phyloP scores from a whole-genome alignment of 64 coral and sea anemone species.

The Hydrozoanthus tunicans region DNA sequence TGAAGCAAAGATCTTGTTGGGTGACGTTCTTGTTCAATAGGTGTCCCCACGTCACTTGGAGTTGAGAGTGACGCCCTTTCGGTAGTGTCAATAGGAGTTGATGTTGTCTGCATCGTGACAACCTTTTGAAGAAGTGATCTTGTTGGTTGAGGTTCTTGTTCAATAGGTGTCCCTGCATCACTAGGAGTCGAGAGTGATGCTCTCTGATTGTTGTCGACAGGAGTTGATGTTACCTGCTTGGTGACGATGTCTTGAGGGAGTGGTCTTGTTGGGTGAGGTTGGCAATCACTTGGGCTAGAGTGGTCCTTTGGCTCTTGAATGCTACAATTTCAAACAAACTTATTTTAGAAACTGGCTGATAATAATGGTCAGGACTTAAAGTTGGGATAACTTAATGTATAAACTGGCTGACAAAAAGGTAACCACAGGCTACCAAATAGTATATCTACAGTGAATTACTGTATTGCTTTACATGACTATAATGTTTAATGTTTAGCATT shows the following conservation, averaged over 20 bases:
- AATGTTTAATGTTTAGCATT: too few relatives aligned
- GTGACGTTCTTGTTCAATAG: constrained; percentile 11
- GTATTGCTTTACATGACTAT: too few relatives aligned
- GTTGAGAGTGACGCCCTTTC: constrained; percentile 41
- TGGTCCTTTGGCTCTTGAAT: constrained; percentile 58
- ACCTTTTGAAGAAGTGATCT: constrained; percentile 45
- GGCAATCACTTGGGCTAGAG: constrained; percentile 64
- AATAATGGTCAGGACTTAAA: too few relatives aligned
- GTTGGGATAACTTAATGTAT: too few relatives aligned
- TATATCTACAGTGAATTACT: too few relatives aligned
- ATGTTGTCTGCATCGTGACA: constrained; percentile 55
- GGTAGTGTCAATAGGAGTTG: constrained; percentile 56
- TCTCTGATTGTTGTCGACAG: constrained; percentile 17
- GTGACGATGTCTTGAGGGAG: constrained; percentile 46
- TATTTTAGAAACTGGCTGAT: too few relatives aligned
- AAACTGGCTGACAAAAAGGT: too few relatives aligned
- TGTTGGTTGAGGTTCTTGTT: not conserved
- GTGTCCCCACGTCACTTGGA: constrained; percentile 59
- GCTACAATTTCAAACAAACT: not conserved
- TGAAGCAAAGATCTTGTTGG: constrained; percentile 9
- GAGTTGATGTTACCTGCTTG: constrained; percentile 69
- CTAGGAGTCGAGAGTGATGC: constrained; percentile 52
- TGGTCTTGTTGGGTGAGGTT: not conserved
- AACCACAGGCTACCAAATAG: too few relatives aligned
- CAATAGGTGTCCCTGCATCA: not conserved